phyloP scores from a whole-genome alignment of 2,113 vertebrate species.

The Percopsis transmontana region DNA sequence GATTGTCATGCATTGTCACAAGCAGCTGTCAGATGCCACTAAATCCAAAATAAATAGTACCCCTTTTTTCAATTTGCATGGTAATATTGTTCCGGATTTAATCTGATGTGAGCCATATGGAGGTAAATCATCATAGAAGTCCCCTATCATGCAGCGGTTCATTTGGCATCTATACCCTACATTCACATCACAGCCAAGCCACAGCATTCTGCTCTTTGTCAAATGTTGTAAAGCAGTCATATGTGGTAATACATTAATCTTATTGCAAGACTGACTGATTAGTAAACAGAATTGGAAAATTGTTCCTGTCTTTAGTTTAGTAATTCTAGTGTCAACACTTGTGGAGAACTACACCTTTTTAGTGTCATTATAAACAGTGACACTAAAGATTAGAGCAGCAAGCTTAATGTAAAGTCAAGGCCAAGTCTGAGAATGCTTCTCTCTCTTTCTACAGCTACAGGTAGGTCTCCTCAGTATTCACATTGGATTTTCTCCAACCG shows the following conservation, averaged over 20 bases:
- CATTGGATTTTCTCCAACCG: neutral
- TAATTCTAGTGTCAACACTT: neutral
- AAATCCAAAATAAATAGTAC: constrained; percentile 73
- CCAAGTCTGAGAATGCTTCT: neutral
- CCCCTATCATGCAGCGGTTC: constrained; percentile 45
- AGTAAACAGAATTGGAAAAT: constrained; percentile 17
- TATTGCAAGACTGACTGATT: neutral
- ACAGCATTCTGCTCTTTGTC: constrained; percentile 23
- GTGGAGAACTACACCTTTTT: neutral
- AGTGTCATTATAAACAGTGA: neutral
- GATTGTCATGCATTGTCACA: constrained; percentile 56
- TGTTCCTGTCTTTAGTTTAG: neutral
- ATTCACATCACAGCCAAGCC: constrained; percentile 32
- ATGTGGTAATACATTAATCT: too few relatives aligned
- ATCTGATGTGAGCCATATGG: constrained; percentile 60
- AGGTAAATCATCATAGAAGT: constrained; percentile 54
- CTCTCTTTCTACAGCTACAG: neutral
- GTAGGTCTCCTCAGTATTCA: neutral
- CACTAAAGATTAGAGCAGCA: neutral
- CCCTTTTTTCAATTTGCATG: constrained; percentile 77
- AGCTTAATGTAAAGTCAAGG: neutral
- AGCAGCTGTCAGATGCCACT: constrained; percentile 58
- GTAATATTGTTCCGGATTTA: constrained; percentile 71
- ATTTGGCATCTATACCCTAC: constrained; percentile 31
- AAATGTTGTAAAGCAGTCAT: constrained; percentile 24